phyloP scores from a whole-genome alignment of 2,888 invertebrate species.

The Megaustenia siamemsis region DNA sequence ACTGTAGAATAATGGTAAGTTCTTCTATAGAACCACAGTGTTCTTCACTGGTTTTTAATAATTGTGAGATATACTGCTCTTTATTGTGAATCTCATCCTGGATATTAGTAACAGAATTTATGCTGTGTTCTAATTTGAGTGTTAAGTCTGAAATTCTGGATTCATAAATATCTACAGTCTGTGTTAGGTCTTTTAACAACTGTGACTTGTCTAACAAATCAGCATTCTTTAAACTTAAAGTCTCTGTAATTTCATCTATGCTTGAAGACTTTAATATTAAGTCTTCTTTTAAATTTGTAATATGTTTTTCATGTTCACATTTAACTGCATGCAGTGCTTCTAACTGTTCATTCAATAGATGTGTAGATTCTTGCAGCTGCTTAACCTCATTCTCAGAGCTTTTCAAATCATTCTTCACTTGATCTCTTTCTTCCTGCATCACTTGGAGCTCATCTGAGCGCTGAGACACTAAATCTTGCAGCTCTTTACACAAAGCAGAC shows the following conservation, averaged over 20 bases:
- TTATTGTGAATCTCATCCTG: constrained; percentile 36
- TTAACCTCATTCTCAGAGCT: not conserved
- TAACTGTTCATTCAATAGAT: not conserved
- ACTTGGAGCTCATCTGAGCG: not conserved
- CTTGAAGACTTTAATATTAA: not conserved
- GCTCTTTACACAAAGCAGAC: not conserved
- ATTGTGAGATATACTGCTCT: not conserved
- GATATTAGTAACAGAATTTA: constrained; percentile 27
- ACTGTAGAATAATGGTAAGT: not conserved
- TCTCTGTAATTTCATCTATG: not conserved
- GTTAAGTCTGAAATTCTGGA: too few relatives aligned
- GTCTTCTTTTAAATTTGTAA: too few relatives aligned
- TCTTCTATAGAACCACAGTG: constrained; percentile 20
- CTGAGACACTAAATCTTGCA: constrained; percentile 11
- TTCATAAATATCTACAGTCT: too few relatives aligned
- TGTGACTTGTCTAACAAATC: not conserved
- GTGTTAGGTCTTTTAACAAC: too few relatives aligned
- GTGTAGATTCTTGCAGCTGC: not conserved
- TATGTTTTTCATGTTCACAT: constrained; percentile 9
- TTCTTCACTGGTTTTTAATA: constrained; percentile 1
- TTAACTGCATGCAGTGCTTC: not conserved
- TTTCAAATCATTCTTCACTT: not conserved
- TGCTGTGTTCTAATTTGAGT: too few relatives aligned
- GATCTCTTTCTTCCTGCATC: constrained; percentile 2
- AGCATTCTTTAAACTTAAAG: not conserved